phyloP scores from a whole-genome alignment of 1,140 invertebrate species.

The Cotesia vestalis region DNA sequence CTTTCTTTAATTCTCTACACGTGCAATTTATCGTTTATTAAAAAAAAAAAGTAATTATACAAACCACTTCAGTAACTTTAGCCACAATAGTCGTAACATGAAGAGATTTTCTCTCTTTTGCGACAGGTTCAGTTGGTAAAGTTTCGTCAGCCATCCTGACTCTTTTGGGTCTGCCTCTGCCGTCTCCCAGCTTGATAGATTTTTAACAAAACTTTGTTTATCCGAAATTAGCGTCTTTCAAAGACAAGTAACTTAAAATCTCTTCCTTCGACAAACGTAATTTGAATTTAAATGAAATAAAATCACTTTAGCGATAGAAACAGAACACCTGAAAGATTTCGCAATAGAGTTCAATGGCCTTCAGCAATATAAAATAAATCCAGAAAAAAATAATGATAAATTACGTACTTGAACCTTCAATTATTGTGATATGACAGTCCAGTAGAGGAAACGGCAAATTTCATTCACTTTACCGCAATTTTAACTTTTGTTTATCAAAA shows the following conservation, averaged over 20 bases:
- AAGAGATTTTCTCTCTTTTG: constrained; percentile 54
- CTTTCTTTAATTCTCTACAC: too few species aligned
- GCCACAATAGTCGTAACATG: constrained; percentile 52
- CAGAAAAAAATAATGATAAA: background rate
- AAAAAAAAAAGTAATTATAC: constrained; percentile 35
- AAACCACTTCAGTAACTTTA: constrained; percentile 64
- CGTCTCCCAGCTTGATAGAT: constrained; percentile 62
- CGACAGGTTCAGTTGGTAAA: constrained; percentile 53
- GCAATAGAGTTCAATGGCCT: background rate
- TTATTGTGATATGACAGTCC: background rate
- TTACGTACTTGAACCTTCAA: background rate
- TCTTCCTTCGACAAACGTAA: background rate
- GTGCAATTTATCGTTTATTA: too few species aligned
- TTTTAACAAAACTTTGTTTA: constrained; percentile 27
- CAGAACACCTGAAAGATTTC: constrained; percentile 1
- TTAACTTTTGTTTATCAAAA: too few species aligned
- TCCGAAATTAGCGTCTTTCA: background rate
- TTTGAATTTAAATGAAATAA: background rate
- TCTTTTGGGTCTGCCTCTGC: constrained; percentile 59
- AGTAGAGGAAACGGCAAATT: too few species aligned
- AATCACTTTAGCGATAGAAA: too few species aligned
- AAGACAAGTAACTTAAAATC: background rate
- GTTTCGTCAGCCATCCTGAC: constrained; percentile 64
- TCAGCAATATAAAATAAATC: background rate
- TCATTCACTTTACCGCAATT: too few species aligned